phyloP scores from a whole-genome alignment of 2,888 invertebrate species.

The Oligia strigilis region DNA sequence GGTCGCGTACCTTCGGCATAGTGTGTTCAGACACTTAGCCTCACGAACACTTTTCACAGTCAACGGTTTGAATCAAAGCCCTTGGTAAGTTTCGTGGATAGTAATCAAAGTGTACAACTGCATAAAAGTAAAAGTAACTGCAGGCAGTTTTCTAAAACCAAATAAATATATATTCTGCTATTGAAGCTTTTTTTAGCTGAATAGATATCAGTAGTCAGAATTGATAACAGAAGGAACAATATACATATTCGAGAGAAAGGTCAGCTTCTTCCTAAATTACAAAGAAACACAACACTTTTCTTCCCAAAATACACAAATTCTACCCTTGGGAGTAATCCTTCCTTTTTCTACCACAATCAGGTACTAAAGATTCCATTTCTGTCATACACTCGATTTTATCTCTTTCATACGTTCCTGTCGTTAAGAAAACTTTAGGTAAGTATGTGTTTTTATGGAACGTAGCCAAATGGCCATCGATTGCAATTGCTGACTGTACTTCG shows the following conservation, averaged over 20 bases:
- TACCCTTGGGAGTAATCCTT: neutral
- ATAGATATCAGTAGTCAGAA: neutral
- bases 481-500: conserved; percentile 22
- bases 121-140: neutral
- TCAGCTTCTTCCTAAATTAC: neutral
- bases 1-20: no score
- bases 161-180: neutral
- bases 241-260: neutral
- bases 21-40: no score
- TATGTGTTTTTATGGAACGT: conserved; percentile 32
- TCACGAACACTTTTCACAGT: neutral
- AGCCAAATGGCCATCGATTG: conserved; percentile 36
- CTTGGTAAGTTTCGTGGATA: neutral
- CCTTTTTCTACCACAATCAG: neutral
- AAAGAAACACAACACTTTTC: neutral
- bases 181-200: neutral
- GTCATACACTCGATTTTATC: neutral
- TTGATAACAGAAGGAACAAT: neutral
- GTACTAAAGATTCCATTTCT: conserved; percentile 6
- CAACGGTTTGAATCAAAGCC: neutral
- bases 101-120: neutral
- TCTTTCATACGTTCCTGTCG: conserved; percentile 1
- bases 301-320: neutral
- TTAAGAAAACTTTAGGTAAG: conserved; percentile 16
- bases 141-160: neutral